Evolutionary conservation across 2,888 invertebrate genomes (phyloP), one percentile per base, ranked within the genome.

Genomic region (Tenthredo livida): DNA sequence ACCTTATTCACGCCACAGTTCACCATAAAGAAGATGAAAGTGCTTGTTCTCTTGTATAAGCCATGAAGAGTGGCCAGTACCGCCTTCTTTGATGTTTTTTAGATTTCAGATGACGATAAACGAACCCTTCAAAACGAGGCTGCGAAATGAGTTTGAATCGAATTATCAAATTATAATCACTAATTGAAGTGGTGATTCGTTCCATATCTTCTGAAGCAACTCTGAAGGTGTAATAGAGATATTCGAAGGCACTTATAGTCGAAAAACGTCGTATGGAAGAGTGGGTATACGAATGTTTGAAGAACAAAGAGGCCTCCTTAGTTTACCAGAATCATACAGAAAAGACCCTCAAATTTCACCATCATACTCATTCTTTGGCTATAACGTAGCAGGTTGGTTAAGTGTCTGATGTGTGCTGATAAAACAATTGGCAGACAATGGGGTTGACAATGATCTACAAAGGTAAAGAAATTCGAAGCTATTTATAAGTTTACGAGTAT

Each of bases 401-500:
- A 15, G 33, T 33, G 33, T 6, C 67, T 33, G 33, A 33, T 67
- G 67, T 67, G 67, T 67, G 67, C 67, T 67, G 67, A 67, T 67
- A 29, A 67, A 29, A 67, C 67, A 33, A 67, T 33, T 67, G 29
- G 67, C 17, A 67, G 67, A 17, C 29, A 33, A 67, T 67, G 33
- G 33, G 33, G 33, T 33, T 67, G 67, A 67, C 29, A 67, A 67
- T 17, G 67, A 67, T 25, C 29, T 67, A 33, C 33, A 33, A 67
- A 33, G 67, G 67, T 67, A 67, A 29, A 67, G 67, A 67, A 33
- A 33, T 67, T 12, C 33, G 7, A 67, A 33, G 67, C 67, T 67
- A 29, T 67, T 67, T 33, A 33, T 67, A 33, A 67, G 67, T 67
- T 67, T 67, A 67, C 67, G 67, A 67, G 67, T 67, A 25, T 67